Percentiles rank a stretch among this genome's conserved stretches.
These are phyloP conservation scores for Goniozus legneri DNA, from an alignment of 1,140 invertebrate species.

Conservation along the genomic window DNA sequence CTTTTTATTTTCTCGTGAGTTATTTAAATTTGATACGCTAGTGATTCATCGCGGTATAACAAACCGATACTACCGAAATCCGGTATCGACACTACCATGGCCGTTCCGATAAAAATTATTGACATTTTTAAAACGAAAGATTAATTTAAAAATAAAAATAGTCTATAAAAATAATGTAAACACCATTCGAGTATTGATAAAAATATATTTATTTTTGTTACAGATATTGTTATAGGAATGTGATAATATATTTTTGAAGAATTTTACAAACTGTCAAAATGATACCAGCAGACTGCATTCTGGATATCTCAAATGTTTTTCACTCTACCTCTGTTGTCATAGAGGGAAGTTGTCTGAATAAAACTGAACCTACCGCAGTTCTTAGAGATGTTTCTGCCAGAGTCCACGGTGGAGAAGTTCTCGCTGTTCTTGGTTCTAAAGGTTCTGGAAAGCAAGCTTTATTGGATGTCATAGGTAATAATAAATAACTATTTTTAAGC, in stretches of 20 bases:
- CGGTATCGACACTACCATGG: too few species aligned
- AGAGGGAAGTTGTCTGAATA: slow-evolving; percentile 40
- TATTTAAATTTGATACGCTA: too few species aligned
- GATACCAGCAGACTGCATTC: slow-evolving; percentile 77
- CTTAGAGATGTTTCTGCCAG: slow-evolving; percentile 87
- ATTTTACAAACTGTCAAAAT: slow-evolving; percentile 48
- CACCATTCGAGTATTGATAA: background rate
- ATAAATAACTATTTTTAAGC: too few species aligned
- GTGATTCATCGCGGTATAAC: too few species aligned
- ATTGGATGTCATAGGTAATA: slow-evolving; percentile 74
- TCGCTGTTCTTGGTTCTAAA: slow-evolving; percentile 89
- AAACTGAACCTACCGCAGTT: slow-evolving; percentile 57
- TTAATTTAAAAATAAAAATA: too few species aligned
- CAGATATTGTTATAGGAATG: slow-evolving; percentile 1
- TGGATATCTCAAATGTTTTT: slow-evolving; percentile 85
- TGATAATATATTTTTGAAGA: background rate
- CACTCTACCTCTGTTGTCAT: slow-evolving; percentile 62
- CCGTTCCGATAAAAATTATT: too few species aligned
- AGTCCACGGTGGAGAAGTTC: slow-evolving; percentile 86
- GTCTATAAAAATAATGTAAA: too few species aligned
- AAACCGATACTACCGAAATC: too few species aligned
- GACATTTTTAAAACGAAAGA: too few species aligned
- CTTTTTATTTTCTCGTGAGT: too few species aligned
- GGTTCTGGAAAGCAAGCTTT: slow-evolving; percentile 90
- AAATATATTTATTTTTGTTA: too few species aligned